Evolutionary conservation across 2,113 vertebrate genomes (phyloP).

Genomic region (Cynopterus brachyotis): DNA sequence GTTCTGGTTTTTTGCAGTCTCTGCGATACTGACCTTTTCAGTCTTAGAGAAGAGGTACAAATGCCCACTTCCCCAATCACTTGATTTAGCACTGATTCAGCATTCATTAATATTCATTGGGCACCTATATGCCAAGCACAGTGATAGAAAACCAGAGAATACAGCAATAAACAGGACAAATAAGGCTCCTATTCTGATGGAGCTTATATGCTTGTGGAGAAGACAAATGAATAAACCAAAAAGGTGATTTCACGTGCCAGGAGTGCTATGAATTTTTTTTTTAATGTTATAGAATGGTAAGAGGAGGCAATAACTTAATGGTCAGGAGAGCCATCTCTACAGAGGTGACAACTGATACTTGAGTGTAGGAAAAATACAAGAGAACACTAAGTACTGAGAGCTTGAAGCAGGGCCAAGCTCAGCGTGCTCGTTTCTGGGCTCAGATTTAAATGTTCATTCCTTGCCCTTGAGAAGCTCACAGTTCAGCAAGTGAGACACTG

Average conservation of each 20-base stretch:
- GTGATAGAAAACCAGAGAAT: neutral
- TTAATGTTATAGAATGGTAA: neutral
- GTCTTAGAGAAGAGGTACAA: conserved; percentile 23
- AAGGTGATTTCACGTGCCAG: conserved; percentile 30
- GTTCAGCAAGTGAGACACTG: neutral
- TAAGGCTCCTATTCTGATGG: neutral
- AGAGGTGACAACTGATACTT: neutral
- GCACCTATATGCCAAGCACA: neutral
- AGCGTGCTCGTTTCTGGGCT: neutral
- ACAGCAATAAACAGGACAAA: neutral
- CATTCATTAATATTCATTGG: neutral
- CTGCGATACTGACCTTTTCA: neutral
- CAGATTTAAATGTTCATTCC: neutral
- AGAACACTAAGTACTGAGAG: neutral
- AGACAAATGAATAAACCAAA: conserved; percentile 23
- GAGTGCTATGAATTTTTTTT: neutral
- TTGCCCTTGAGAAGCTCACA: neutral
- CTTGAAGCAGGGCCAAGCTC: neutral
- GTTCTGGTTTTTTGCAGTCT: neutral
- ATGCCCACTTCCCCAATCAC: neutral
- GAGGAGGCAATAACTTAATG: neutral
- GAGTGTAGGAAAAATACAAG: neutral
- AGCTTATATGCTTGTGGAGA: conserved; percentile 1
- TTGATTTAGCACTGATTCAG: conserved; percentile 7
- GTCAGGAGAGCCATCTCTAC: neutral